These are phyloP conservation scores for Xiphophorus couchianus DNA, from an alignment of 2,113 vertebrate species.

Conservation along the genomic window DNA sequence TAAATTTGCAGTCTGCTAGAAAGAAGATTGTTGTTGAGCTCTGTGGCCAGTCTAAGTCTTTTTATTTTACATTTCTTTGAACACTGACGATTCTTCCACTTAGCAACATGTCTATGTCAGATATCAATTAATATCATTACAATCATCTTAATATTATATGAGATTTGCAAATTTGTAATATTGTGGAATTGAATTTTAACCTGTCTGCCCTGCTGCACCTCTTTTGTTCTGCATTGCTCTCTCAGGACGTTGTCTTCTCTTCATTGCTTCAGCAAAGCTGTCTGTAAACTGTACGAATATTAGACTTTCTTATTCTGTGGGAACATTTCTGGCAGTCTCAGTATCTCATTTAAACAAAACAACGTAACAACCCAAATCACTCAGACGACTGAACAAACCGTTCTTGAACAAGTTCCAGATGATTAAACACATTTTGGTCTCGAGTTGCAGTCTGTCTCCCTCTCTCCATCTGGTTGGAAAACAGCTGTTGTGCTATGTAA, in stretches of 20 bases:
- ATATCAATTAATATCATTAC: background rate
- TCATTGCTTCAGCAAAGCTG: conserved; percentile 1
- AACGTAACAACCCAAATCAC: conserved; percentile 35
- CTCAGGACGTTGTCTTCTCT: background rate
- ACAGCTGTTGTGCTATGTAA: conserved; percentile 50
- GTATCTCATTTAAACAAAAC: conserved; percentile 38
- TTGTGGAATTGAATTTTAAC: background rate
- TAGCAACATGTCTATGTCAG: background rate
- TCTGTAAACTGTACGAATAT: conserved; percentile 6
- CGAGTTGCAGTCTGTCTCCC: conserved; percentile 13
- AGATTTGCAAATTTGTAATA: background rate
- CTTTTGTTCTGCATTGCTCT: background rate
- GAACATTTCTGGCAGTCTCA: conserved; percentile 22
- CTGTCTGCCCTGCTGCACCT: no score
- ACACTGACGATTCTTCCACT: background rate
- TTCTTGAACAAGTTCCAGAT: conserved; percentile 44
- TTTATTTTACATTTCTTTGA: background rate
- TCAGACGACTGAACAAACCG: conserved; percentile 58
- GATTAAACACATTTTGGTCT: conserved; percentile 51
- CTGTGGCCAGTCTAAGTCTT: background rate
- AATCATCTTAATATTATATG: background rate
- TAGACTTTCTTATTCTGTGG: background rate
- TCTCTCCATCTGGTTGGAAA: conserved; percentile 49
- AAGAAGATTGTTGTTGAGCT: background rate
- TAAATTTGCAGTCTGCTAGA: no score